Conservation (phyloP, 2,888 invertebrate species). For the Germaria angustata region DNA sequence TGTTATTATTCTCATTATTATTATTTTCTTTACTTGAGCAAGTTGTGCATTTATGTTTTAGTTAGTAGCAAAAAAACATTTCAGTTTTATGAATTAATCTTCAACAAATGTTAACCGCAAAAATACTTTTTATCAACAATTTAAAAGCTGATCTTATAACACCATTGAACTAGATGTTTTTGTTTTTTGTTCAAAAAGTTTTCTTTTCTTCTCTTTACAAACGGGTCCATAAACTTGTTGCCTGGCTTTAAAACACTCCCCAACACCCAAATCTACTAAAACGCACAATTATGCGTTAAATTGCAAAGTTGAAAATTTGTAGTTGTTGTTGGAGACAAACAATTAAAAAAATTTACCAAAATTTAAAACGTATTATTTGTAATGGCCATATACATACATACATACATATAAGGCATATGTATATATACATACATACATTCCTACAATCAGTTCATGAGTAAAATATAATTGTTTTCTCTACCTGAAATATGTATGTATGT, state of each 20-base stretch:
- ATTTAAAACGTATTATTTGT: slow-evolving; percentile 3
- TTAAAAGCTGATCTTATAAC: slow-evolving; percentile 63
- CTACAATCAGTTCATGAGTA: not conserved
- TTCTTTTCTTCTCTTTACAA: slow-evolving; percentile 10
- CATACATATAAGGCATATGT: not conserved
- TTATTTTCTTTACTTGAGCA: not conserved
- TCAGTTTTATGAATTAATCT: not conserved
- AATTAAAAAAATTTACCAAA: not conserved
- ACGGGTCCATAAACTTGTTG: not conserved
- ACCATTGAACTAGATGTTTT: not conserved
- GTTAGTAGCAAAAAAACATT: too few relatives aligned
- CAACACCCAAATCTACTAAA: not conserved
- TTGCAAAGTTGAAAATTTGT: slow-evolving; percentile 54
- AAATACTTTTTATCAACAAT: slow-evolving; percentile 48
- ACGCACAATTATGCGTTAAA: slow-evolving; percentile 66
- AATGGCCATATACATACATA: not conserved
- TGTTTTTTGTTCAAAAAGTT: not conserved
- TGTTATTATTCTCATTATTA: slow-evolving; percentile 34
- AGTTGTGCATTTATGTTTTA: too few relatives aligned
- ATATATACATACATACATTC: not conserved
- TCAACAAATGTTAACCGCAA: slow-evolving; percentile 6
- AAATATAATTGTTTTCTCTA: slow-evolving; percentile 29
- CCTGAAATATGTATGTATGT: slow-evolving; percentile 45
- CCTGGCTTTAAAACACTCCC: not conserved
- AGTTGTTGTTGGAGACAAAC: slow-evolving; percentile 17